These are phyloP conservation scores for Crotalus tigris DNA, from an alignment of 2,113 vertebrate species.

Conservation along the genomic window DNA sequence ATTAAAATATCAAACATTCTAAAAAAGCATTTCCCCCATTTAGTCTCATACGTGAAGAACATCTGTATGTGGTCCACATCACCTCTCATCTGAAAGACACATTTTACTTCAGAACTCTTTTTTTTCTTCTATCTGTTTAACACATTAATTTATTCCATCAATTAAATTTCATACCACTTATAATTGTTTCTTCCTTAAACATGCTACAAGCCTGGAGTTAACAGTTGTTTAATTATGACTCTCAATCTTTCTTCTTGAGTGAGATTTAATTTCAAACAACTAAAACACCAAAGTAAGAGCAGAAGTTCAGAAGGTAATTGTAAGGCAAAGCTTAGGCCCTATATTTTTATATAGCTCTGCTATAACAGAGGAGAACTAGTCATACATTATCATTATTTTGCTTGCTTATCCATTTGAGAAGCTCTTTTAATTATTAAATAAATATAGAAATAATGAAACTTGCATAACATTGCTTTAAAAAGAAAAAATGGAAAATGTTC, in stretches of 20 bases:
- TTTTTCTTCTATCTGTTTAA: not conserved
- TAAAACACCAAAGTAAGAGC: not conserved
- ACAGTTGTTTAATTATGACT: not conserved
- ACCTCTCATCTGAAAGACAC: not conserved
- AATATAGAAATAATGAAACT: not conserved
- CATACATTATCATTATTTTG: not conserved
- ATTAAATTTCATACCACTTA: not conserved
- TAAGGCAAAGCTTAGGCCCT: rapidly evolving
- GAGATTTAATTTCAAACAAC: not conserved
- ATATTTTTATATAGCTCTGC: not conserved
- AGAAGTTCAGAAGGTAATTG: not conserved
- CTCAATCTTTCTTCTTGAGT: not conserved
- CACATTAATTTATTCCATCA: not conserved
- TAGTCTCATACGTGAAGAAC: not conserved
- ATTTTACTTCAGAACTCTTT: not conserved
- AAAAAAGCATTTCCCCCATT: not conserved
- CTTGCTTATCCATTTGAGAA: not conserved
- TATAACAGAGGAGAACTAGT: not conserved
- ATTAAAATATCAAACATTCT: not conserved
- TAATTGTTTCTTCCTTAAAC: not conserved
- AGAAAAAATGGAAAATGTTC: not conserved
- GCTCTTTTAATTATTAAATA: not conserved
- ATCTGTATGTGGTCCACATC: not conserved
- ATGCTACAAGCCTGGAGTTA: not conserved
- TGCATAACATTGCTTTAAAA: not conserved